Conservation (phyloP, 2,797 vertebrate genomes). For the Agapornis canus region DNA sequence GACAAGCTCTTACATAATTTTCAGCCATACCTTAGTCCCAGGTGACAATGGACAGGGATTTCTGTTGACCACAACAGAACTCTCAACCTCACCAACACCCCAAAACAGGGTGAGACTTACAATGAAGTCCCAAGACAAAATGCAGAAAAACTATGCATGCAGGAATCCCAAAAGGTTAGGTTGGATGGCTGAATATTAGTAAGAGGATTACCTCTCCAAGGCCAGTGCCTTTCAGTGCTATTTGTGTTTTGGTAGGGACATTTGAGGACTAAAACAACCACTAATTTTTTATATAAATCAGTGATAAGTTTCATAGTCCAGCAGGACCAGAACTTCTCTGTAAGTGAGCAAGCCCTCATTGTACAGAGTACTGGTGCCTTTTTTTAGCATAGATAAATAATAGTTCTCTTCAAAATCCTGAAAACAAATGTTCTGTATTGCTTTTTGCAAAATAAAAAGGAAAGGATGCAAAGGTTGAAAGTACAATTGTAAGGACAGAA, state of each 20-base stretch:
- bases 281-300: neutral
- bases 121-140: neutral
- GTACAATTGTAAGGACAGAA: conserved; percentile 32
- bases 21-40: neutral
- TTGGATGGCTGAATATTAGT: neutral
- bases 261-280: neutral
- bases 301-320: neutral
- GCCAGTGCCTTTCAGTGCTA: neutral
- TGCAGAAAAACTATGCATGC: neutral
- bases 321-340: neutral
- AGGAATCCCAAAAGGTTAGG: neutral
- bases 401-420: neutral
- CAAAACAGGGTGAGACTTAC: neutral
- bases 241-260: neutral
- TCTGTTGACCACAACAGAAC: neutral
- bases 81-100: neutral
- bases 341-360: neutral
- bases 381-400: conserved; percentile 3
- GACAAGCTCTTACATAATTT: neutral
- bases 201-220: rapidly evolving
- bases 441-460: conserved; percentile 1
- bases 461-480: conserved; percentile 5
- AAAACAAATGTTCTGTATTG: conserved; percentile 34
- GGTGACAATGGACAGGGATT: neutral
- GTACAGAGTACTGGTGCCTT: neutral